Base-by-base conservation (phyloP, 2,797 vertebrate genomes). In the Sebastolobus alascanus region DNA sequence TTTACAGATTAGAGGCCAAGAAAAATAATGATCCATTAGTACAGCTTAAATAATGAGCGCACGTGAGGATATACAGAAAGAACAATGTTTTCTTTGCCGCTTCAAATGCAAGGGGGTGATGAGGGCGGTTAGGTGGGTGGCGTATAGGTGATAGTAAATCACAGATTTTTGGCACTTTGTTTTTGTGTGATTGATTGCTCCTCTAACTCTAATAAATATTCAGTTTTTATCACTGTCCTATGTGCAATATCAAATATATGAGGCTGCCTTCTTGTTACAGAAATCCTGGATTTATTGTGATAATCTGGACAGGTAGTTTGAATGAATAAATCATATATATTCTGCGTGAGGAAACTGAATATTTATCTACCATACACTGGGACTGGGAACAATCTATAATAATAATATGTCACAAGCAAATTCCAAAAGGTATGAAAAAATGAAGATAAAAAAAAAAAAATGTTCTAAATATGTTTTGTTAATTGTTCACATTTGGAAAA, bases 1-100 rank as follows among this genome's bases (percentile, higher is more conserved):
- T 93, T 89, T 85, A 84, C 78, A 90, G 92, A 93, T 91, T 79
- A 87, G 81, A 84, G 68, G 60, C 75, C 61, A 65, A 68, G 56
- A 84, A 90, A 89, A 85, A 63, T 33, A 91, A 89, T 80, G 66
- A 84, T 81, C 75, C 74, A 85, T 93, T 90, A 83, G 83, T 68
- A 60, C 38, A 77, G 73, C 74, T 84, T 86, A 82, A 87, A 91
- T 86, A 86, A 85, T 79, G 61, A 80, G 71, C n/a, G 40, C 64
- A 69, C 4, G 52, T 31, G 5, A 70, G 25, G 37, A 65, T 11
- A 18, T 77, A 75, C 5, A 77, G 22, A 54, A 55, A 72, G 38
- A 56, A 14, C 10, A 59, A 27, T 27, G 22, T 46, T 65, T 73
- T 76, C 2, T 67, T 67, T 73, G 43, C 22, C 22, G 35, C 69